Conservation (phyloP, 2,888 invertebrate species). For the Hydrotaea diabolus region DNA sequence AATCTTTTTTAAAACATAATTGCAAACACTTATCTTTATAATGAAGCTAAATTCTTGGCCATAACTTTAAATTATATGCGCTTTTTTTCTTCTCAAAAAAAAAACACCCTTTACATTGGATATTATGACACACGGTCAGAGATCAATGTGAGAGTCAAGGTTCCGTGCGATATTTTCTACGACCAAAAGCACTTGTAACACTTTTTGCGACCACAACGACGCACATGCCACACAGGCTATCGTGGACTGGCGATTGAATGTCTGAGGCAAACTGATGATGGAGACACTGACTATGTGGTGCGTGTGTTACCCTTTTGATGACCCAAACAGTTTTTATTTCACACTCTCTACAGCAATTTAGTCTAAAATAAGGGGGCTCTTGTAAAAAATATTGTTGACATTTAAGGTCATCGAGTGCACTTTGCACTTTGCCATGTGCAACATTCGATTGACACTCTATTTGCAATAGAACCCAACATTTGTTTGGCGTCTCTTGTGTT, state of each 20-base stretch:
- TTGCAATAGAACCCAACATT: background rate
- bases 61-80: no score
- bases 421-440: conserved; percentile 45
- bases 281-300: background rate
- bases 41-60: no score
- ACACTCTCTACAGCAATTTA: background rate
- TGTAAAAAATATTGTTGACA: conserved; percentile 59
- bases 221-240: background rate
- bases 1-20: no score
- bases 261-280: conserved; percentile 12
- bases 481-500: no score
- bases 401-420: conserved; percentile 67
- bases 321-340: conserved; percentile 15
- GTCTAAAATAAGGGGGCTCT: conserved; percentile 7
- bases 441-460: background rate
- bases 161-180: background rate
- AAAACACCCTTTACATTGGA: no score
- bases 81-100: no score
- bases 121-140: no score
- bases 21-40: no score
- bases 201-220: background rate
- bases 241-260: background rate
- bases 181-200: conserved; percentile 13
- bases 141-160: conserved; percentile 27
- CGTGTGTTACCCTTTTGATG: conserved; percentile 38